A percentile compares a stretch with the other conserved stretches of the same genome.
Conservation (phyloP, 2,113 vertebrate species). For the Oncorhynchus keta region DNA sequence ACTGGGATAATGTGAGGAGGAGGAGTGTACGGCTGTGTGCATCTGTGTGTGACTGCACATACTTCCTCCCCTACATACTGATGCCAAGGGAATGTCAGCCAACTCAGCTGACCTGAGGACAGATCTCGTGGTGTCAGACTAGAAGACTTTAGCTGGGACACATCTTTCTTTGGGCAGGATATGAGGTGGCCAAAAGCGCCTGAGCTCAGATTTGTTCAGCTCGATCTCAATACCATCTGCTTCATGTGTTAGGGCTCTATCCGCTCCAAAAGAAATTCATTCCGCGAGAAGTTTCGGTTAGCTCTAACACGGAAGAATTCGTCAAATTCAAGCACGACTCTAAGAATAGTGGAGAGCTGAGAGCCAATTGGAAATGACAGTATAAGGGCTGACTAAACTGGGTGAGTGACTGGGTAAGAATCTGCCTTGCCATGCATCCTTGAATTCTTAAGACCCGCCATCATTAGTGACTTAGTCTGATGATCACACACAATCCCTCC, state of each 20-base stretch:
- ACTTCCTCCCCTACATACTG: slow-evolving; percentile 3
- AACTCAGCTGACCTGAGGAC: slow-evolving; percentile 19
- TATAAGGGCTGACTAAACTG: background rate
- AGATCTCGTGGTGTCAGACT: slow-evolving; percentile 44
- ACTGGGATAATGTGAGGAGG: background rate
- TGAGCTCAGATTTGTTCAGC: slow-evolving; percentile 44
- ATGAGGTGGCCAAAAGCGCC: slow-evolving; percentile 53
- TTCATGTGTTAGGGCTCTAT: slow-evolving; percentile 40
- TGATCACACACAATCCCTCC: slow-evolving; percentile 23
- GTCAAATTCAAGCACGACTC: slow-evolving; percentile 39
- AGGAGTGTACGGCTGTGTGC: background rate
- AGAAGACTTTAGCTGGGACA: slow-evolving; percentile 36
- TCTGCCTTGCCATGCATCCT: background rate
- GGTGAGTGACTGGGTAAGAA: background rate
- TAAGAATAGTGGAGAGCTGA: slow-evolving; percentile 31
- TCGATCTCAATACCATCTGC: slow-evolving; percentile 68
- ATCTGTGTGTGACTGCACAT: slow-evolving; percentile 24
- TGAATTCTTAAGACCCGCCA: slow-evolving; percentile 25
- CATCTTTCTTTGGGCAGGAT: slow-evolving; percentile 31
- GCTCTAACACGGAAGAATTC: slow-evolving; percentile 38
- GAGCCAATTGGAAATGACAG: slow-evolving; percentile 27
- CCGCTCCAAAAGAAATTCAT: slow-evolving; percentile 43
- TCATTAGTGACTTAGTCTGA: slow-evolving; percentile 34
- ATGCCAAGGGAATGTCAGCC: slow-evolving; percentile 3
- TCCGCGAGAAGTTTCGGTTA: slow-evolving; percentile 39